Percentiles rank a stretch among this genome's conserved stretches.
Evolutionary conservation across 2,113 vertebrate species (phyloP).

Genomic region (Triplophysa siluroides): DNA sequence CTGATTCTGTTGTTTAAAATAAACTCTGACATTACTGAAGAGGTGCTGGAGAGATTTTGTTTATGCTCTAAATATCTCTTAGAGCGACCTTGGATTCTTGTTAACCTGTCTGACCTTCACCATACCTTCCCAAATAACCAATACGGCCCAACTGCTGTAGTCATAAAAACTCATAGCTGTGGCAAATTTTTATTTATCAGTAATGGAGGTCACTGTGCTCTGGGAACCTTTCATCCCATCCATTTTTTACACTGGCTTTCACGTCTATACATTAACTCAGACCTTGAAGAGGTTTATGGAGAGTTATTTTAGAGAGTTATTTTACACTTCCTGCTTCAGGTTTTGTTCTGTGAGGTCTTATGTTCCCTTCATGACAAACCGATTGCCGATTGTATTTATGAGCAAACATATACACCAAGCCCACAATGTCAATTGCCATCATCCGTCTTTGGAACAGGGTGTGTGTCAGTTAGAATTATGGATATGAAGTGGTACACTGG

Average conservation of each 20-base stretch:
- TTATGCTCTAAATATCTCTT: background rate
- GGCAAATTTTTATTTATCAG: slow-evolving; percentile 16
- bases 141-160: slow-evolving; percentile 7
- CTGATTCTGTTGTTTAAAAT: background rate
- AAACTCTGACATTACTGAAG: background rate
- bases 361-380: too few relatives aligned
- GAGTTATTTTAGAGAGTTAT: background rate
- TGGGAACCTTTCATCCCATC: slow-evolving; percentile 4
- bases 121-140: background rate
- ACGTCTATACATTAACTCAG: background rate
- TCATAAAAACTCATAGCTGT: slow-evolving; percentile 13
- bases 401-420: too few relatives aligned
- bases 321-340: background rate
- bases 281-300: background rate
- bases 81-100: slow-evolving; percentile 13
- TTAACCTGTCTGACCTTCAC: slow-evolving; percentile 7
- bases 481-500: too few relatives aligned
- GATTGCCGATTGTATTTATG: too few relatives aligned
- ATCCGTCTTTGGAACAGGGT: too few relatives aligned
- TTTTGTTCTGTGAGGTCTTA: background rate
- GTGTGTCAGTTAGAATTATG: too few relatives aligned
- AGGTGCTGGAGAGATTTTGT: background rate
- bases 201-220: slow-evolving; percentile 19
- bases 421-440: too few relatives aligned
- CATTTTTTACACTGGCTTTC: background rate